phyloP scores from a whole-genome alignment of 1,140 invertebrate genomes.

The Druon quercuslanigerum region DNA sequence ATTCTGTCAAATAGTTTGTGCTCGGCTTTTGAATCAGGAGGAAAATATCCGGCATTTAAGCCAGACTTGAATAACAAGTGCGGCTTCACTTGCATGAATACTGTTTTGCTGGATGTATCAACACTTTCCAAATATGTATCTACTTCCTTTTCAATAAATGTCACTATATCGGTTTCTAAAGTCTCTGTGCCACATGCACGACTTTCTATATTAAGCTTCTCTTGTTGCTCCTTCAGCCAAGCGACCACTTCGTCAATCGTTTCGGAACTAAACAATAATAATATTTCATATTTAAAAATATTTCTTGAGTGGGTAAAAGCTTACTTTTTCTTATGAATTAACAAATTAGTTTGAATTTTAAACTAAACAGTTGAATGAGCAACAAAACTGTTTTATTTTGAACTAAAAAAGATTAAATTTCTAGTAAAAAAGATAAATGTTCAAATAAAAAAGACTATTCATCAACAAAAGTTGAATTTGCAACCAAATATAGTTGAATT shows the following conservation, averaged over 20 bases:
- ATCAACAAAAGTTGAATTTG: no score
- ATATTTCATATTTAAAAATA: background rate
- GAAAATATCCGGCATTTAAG: conserved; percentile 60
- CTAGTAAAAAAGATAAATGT: no score
- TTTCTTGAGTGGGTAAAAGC: no score
- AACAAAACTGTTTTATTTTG: no score
- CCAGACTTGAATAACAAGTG: conserved; percentile 78
- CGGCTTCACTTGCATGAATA: conserved; percentile 87
- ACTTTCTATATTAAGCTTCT: conserved; percentile 76
- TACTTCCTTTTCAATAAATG: conserved; percentile 78
- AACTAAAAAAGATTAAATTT: no score
- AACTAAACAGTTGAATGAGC: no score
- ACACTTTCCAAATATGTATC: conserved; percentile 69
- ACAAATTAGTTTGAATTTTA: no score
- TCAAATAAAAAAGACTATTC: no score
- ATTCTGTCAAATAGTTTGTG: conserved; percentile 89
- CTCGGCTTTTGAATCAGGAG: conserved; percentile 81
- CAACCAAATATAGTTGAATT: no score
- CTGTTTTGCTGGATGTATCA: conserved; percentile 67
- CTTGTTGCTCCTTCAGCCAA: conserved; percentile 84
- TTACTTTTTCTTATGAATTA: no score
- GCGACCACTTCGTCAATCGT: conserved; percentile 79
- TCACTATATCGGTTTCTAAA: conserved; percentile 83
- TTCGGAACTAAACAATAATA: conserved; percentile 41
- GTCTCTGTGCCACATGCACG: conserved; percentile 82